These are phyloP conservation scores for Pampusana beccarii DNA, from an alignment of 2,113 vertebrate species.

Conservation along the genomic window DNA sequence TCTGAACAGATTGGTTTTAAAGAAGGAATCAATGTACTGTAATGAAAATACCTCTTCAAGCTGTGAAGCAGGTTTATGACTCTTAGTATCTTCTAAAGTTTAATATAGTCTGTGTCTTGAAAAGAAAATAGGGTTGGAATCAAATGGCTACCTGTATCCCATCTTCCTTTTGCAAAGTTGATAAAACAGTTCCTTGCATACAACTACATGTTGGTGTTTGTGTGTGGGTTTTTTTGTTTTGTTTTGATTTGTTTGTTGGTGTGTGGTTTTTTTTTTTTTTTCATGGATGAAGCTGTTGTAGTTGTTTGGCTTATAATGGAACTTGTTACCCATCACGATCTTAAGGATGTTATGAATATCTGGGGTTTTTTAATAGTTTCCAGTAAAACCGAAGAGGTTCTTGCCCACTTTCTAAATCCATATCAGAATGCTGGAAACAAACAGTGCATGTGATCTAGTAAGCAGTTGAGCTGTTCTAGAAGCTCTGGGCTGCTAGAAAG, in stretches of 20 bases:
- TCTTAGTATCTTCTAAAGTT: neutral
- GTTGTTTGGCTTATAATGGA: neutral
- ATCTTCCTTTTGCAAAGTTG: neutral
- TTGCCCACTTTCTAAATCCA: neutral
- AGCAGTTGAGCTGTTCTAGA: neutral
- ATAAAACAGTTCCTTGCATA: neutral
- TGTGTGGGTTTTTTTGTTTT: too few relatives aligned
- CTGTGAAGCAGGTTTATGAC: neutral
- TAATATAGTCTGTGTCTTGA: neutral
- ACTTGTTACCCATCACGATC: neutral
- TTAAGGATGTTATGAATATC: neutral
- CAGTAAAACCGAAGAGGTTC: neutral
- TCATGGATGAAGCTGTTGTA: neutral
- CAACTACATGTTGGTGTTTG: accelerated
- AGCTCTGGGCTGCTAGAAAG: neutral
- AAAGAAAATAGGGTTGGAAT: neutral
- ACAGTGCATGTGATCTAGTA: neutral
- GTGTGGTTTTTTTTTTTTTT: neutral
- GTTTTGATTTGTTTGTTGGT: too few relatives aligned
- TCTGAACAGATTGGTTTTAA: constrained; percentile 5
- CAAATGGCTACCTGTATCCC: neutral
- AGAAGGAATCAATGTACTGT: neutral
- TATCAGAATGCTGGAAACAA: neutral
- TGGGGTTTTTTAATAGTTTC: neutral
- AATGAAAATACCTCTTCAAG: neutral